A percentile compares a stretch with the other conserved stretches of the same genome.
phyloP scores from a whole-genome alignment of 1,140 invertebrate species.

The Tetragnatha versicolor region DNA sequence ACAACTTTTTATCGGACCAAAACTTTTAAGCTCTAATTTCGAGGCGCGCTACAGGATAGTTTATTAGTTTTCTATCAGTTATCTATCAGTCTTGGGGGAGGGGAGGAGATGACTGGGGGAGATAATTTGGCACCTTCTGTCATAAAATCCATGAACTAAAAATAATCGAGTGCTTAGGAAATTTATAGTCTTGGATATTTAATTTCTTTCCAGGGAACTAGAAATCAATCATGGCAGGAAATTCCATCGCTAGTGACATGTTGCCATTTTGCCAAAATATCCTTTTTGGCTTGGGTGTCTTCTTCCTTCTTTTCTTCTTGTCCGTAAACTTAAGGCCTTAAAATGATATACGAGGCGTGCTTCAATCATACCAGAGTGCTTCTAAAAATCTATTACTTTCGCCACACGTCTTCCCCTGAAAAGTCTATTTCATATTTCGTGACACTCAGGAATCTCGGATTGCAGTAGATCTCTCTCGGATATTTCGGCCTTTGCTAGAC shows the following conservation, averaged over 20 bases:
- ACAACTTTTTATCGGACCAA: too few relatives aligned
- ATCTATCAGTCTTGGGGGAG: not conserved
- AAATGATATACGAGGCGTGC: conserved; percentile 39
- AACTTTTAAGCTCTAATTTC: conserved; percentile 15
- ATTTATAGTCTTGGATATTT: conserved; percentile 44
- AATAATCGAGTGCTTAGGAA: conserved; percentile 27
- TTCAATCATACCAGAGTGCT: conserved; percentile 45
- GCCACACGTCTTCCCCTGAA: conserved; percentile 23
- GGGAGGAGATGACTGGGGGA: conserved; percentile 11
- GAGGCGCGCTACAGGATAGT: conserved; percentile 5
- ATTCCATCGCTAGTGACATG: conserved; percentile 33
- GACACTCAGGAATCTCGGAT: conserved; percentile 19
- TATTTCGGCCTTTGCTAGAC: not conserved
- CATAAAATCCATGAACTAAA: conserved; percentile 32
- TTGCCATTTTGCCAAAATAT: conserved; percentile 43
- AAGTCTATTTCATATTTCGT: conserved; percentile 31
- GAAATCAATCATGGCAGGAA: conserved; percentile 36
- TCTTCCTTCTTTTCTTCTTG: not conserved
- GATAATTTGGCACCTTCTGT: conserved; percentile 32
- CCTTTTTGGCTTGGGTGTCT: conserved; percentile 11
- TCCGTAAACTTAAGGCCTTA: conserved; percentile 32
- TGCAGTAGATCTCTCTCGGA: not conserved
- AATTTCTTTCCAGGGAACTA: conserved; percentile 41
- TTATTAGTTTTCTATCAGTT: conserved; percentile 19
- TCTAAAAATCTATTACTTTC: conserved; percentile 49